Base-by-base conservation (phyloP, 2,113 vertebrate species). In the Climacteris rufus region DNA sequence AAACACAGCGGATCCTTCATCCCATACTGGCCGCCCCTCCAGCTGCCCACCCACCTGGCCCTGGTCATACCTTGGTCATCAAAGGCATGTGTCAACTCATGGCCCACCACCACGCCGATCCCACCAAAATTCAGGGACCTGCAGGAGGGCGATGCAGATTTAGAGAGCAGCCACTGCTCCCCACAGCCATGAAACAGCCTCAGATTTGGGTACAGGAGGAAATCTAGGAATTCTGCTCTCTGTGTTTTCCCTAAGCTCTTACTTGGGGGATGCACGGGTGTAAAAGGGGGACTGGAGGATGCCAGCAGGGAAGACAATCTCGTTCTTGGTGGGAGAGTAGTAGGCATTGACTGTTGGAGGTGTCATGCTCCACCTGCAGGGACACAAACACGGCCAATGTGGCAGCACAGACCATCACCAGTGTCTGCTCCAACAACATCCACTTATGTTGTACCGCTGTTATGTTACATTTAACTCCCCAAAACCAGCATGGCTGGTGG, bases 261-360 rank as follows among this genome's bases (percentile, higher is more conserved):
- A 99, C 99, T 99, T 99, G 35, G 99, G 99, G 63, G 98, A 99
- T 0, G 98, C 97, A 20, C 95, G 98, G 66, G 98, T 99, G 68
- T 99, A 99, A 96, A 99, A 99, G 0, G 99, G 99, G 16, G 99
- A 98, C 97, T 99, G 99, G 54, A 99, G 98, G 77, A 99, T 99
- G 40, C 99, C 99, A 0, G 99, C 99, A 0, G 99, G 99, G 88
- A 99, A 98, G 70, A 99, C 99, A 3, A 99, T 99, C 98, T 99
- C 99, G 0, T 99, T 99, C 98, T 99, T 99, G 87, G 99, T 99
- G 30, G 99, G 99, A 10, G 99, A 99, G 95, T 99, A 99, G 97
- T 99, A 99, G 0, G 99, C 99, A 0, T 99, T 99, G 91, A 99
- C 99, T 0, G 99, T 99, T 0, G 99, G 99, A 4, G 99, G 99